Evolutionary conservation across 30 jellyfish, hydroid and myxozoan genomes (phyloP).

Genomic region (Turritopsis dohrnii): DNA sequence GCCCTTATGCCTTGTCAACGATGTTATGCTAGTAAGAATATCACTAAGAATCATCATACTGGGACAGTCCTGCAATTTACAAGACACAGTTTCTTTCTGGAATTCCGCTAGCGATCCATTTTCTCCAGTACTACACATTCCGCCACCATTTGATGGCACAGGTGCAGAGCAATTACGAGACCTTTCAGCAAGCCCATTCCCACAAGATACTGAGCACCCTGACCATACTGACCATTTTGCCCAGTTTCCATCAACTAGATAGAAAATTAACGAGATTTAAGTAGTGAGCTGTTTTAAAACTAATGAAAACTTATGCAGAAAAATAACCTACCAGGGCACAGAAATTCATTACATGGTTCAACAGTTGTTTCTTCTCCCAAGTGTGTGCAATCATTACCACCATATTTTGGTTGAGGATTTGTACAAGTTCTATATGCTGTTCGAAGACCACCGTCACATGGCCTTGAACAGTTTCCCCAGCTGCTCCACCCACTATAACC

Average conservation of each 20-base stretch:
- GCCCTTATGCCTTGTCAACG: no score
- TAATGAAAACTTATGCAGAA: no score
- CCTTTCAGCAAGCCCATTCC: conserved; percentile 79
- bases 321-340: conserved; percentile 69
- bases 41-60: no score
- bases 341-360: conserved; percentile 50
- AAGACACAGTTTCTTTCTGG: conserved; percentile 12
- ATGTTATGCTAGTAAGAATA: no score
- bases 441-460: conserved; percentile 73
- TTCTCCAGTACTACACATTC: conserved; percentile 20
- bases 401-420: conserved; percentile 64
- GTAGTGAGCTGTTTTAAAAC: no score
- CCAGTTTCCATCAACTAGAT: conserved; percentile 23
- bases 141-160: conserved; percentile 3
- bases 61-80: conserved; percentile 14
- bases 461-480: conserved; percentile 75
- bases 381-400: conserved; percentile 58
- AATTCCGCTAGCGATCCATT: conserved; percentile 11
- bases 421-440: conserved; percentile 62
- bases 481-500: conserved; percentile 71
- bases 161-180: conserved; percentile 54
- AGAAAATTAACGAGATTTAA: not conserved
- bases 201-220: conserved; percentile 86
- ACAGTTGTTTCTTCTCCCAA: conserved; percentile 63
- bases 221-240: conserved; percentile 93